Base-by-base conservation (phyloP, 2,888 invertebrate genomes). In the Crocallis elinguaria region DNA sequence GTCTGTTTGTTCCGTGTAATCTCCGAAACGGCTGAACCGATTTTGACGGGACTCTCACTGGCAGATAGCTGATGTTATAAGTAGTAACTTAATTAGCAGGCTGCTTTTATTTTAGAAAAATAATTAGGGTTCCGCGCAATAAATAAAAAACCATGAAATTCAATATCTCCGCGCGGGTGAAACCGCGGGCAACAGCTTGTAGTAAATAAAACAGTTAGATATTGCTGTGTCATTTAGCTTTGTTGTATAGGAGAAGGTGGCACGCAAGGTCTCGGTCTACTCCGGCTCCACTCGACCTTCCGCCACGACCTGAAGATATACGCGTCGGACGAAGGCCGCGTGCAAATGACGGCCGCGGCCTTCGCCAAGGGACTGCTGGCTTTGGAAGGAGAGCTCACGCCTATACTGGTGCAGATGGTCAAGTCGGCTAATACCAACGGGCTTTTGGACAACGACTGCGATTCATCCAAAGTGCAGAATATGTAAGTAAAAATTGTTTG, bases 341-440 rank as follows among this genome's bases (percentile, higher is more conserved):
- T 99, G 1, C 99, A 99, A 88, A 99, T 99, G 99, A 99, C 99
- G 0, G 99, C 99, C 0, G 99, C 99, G 0, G 99, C 99, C 1
- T 99, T 99, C 86, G 98, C 99, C 1, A 99, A 99, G 92, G 99
- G 99, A 0, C 92, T 99, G 21, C 92, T 99, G 6, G 99, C 99
- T 0, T 82, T 99, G 42, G 99, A 99, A 84, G 99, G 99, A 0
- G 99, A 99, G 86, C 92, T 99, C 29, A 99, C 99, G 0, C 99
- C 99, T 0, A 99, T 99, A 79, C 90, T 99, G 37, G 99, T 99
- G 41, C 99, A 99, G 88, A 99, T 99, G 99, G 99, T 99, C 27
- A 99, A 99, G 83, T 98, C 98, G 62, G 99, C 99, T 16, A 99
- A 99, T 77, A 99, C 99, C 0, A 99, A 99, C 92, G 99, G 99